Base-by-base conservation (phyloP, 2,888 invertebrate species). In the Fragum whitleyi region DNA sequence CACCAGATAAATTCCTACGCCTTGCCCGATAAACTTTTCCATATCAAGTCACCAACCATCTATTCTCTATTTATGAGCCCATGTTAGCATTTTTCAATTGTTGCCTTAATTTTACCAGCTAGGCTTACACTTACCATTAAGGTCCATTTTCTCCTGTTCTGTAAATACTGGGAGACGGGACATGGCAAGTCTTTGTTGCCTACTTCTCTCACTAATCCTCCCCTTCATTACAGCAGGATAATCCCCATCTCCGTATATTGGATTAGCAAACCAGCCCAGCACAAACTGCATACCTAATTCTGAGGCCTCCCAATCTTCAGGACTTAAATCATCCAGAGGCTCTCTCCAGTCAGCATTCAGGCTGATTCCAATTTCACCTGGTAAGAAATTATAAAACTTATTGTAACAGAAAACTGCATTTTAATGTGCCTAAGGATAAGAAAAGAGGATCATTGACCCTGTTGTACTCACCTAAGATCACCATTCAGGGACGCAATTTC, bases 221-320 rank as follows among this genome's bases (percentile, higher is more conserved):
- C 79, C 68, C 55, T 90, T 90, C 91, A 92, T 90, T 14, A 90
- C 80, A 7, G 85, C 80, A 3, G 91, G 90, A 62, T 90, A 96
- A 94, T 97, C 96, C 9, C 93, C 93, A 67, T 89, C 74, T 6
- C 90, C 89, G 59, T 82, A 87, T 19, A 93, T 90, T 5, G 93
- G 91, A 70, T 92, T 87, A 1, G 91, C 92, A 79, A 89, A 93
- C 91, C 91, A 91, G 16, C 92, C 93, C 53, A 91, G 83, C 47
- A 87, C 86, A 65, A 90, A 91, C 70, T 87, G 82, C 61, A 90
- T 69, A 11, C 84, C 83, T 53, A 89, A 70, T 61, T 90, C 89
- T 9, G 91, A 87, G 1, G 92, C 90, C 26, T 88, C 85, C 16
- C 89, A 77, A 65, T 92, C 91, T 9, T 81, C 79, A 1, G 79